A percentile compares a stretch with the other conserved stretches of the same genome.
Conservation (phyloP, 2,113 vertebrate species). For the Micronycteris hirsuta region DNA sequence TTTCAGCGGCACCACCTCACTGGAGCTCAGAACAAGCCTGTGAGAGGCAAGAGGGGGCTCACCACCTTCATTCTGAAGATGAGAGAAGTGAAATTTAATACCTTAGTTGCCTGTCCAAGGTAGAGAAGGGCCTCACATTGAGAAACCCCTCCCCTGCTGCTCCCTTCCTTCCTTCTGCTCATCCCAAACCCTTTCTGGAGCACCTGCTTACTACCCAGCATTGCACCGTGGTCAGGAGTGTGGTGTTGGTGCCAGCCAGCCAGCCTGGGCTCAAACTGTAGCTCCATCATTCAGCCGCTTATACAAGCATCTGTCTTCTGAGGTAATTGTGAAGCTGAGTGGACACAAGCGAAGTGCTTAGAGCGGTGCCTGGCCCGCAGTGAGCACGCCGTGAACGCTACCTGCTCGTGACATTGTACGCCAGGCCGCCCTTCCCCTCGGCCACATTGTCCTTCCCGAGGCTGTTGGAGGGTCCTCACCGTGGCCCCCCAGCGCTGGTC, state of each 20-base stretch:
- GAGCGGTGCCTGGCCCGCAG: background rate
- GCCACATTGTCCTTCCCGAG: background rate
- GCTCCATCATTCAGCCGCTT: background rate
- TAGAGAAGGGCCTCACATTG: background rate
- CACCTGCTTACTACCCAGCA: background rate
- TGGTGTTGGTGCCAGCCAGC: background rate
- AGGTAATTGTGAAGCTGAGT: background rate
- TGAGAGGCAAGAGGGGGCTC: background rate
- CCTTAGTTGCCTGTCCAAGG: background rate
- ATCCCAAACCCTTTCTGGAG: background rate
- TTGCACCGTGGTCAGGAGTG: background rate
- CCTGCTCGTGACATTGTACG: no score
- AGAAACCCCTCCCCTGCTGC: background rate
- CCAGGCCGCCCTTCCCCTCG: background rate
- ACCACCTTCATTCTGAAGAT: background rate
- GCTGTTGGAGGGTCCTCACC: background rate
- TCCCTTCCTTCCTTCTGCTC: background rate
- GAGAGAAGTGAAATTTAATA: background rate
- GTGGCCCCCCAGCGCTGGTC: no score
- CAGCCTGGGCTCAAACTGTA: background rate
- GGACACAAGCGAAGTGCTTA: accelerated
- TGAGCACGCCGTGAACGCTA: accelerated
- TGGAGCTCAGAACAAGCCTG: background rate
- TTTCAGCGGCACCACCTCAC: no score
- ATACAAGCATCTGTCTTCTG: background rate